phyloP scores from a whole-genome alignment of 2,797 vertebrate species.

The Rhinichthys osculus region DNA sequence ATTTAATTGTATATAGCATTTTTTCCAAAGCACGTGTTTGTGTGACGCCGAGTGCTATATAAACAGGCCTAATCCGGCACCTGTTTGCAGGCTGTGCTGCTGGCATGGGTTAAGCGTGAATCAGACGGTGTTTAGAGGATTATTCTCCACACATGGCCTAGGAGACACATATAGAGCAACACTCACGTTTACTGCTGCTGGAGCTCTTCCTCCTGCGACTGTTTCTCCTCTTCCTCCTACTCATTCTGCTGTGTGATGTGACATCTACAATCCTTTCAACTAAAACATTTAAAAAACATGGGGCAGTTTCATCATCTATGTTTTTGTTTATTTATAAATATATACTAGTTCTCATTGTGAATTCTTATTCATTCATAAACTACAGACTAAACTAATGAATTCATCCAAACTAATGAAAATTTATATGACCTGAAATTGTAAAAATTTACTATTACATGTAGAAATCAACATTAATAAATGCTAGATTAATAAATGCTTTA shows the following conservation, averaged over 20 bases:
- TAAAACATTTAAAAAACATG: conserved; percentile 18
- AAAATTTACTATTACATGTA: neutral
- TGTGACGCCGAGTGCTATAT: neutral
- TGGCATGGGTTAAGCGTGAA: conserved; percentile 62
- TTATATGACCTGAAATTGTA: neutral
- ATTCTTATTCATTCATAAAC: neutral
- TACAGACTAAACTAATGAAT: neutral
- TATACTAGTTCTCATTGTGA: neutral
- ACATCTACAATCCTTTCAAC: conserved; percentile 20
- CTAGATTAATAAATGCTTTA: neutral
- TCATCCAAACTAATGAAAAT: neutral
- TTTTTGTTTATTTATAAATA: neutral
- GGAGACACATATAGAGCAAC: conserved; percentile 49
- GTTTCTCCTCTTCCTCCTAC: conserved; percentile 84
- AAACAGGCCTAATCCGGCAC: conserved; percentile 39
- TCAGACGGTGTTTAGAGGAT: conserved; percentile 67
- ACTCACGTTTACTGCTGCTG: conserved; percentile 87
- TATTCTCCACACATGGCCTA: conserved; percentile 53
- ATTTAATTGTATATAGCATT: neutral
- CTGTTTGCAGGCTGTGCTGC: conserved; percentile 29
- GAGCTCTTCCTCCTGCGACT: conserved; percentile 84
- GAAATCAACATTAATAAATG: neutral
- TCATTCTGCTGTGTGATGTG: conserved; percentile 75
- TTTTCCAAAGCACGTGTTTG: neutral
- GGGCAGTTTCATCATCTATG: neutral